phyloP scores from a whole-genome alignment of 2,797 vertebrate species.

The Notolepis coatsorum region DNA sequence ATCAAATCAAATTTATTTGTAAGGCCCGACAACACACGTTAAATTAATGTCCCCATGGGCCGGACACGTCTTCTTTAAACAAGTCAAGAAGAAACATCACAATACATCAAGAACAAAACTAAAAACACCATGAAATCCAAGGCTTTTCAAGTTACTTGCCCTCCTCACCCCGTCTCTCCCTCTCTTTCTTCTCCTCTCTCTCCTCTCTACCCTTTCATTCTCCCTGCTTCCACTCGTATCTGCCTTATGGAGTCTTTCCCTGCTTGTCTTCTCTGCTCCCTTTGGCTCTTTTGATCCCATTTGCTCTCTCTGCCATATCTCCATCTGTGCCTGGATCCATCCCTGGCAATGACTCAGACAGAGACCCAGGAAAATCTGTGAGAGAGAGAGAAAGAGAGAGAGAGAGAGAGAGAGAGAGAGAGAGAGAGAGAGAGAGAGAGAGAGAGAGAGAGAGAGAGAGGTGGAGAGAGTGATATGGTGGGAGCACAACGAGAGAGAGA shows the following conservation, averaged over 20 bases:
- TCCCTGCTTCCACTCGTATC: constrained; percentile 24
- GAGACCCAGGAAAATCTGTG: constrained; percentile 40
- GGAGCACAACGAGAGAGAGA: no score
- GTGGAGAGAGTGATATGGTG: background rate
- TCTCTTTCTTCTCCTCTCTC: background rate
- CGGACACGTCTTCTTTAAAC: no score
- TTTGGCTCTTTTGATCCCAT: constrained; percentile 30
- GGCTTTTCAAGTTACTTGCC: background rate
- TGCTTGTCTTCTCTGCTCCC: constrained; percentile 9
- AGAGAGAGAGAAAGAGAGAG: background rate
- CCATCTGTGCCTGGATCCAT: constrained; percentile 54
- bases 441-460: background rate
- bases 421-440: constrained; percentile 11
- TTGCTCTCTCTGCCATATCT: constrained; percentile 40
- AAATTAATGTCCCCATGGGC: no score
- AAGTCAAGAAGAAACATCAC: no score
- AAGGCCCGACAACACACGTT: no score
- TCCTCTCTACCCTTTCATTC: constrained; percentile 9
- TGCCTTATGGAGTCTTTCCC: constrained; percentile 17
- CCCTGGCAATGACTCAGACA: constrained; percentile 40
- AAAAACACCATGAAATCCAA: no score
- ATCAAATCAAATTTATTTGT: no score
- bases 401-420: background rate
- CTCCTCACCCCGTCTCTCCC: constrained; percentile 1
- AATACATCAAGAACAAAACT: no score